These are phyloP conservation scores for Halcyon senegalensis DNA, from an alignment of 2,113 vertebrate genomes.

Conservation along the genomic window DNA sequence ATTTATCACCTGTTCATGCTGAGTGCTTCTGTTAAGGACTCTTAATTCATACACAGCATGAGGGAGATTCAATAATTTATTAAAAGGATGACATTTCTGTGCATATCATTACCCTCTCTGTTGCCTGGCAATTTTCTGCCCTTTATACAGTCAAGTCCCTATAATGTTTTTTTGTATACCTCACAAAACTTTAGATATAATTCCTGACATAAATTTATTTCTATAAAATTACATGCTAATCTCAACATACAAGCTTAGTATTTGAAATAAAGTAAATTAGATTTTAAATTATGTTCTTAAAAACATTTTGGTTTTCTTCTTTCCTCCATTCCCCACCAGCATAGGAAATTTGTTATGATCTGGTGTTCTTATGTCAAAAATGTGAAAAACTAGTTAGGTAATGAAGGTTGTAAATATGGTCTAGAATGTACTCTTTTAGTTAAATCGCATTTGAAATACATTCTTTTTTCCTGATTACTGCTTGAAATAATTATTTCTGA, in stretches of 20 bases:
- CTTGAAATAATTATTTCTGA: neutral
- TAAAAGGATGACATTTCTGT: neutral
- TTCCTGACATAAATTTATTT: neutral
- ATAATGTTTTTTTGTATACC: fast-evolving
- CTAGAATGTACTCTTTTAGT: neutral
- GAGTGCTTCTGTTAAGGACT: neutral
- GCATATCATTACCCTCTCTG: neutral
- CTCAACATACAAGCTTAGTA: neutral
- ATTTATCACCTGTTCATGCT: neutral
- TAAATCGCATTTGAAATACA: neutral
- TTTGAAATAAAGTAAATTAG: neutral
- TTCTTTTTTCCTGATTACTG: neutral
- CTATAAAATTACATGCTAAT: neutral
- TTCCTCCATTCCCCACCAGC: neutral
- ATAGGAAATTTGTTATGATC: neutral
- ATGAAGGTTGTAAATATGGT: neutral
- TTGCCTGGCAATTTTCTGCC: neutral
- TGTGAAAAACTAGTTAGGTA: neutral
- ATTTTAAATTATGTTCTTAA: neutral
- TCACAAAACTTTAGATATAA: neutral
- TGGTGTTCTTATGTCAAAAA: neutral
- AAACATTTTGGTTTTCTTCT: neutral
- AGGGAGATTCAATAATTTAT: neutral
- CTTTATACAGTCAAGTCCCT: neutral
- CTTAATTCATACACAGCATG: neutral